These are phyloP conservation scores for Euspilapteryx auroguttella DNA, from an alignment of 2,888 invertebrate genomes.

Conservation along the genomic window DNA sequence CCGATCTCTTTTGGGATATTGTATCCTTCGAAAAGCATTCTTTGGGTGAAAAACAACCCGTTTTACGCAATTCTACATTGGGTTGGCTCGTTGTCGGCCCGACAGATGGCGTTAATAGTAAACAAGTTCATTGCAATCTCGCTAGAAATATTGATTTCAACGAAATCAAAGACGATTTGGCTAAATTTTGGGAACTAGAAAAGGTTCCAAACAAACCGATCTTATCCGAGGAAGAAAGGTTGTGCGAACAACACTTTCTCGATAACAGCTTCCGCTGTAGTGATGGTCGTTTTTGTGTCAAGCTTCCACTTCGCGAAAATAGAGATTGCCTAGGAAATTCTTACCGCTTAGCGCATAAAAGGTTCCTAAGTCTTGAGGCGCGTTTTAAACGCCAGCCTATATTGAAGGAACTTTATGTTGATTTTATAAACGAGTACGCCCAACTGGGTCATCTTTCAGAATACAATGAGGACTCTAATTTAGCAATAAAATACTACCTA, in stretches of 20 bases:
- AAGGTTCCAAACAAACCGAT: not conserved
- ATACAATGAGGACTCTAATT: not conserved
- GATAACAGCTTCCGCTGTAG: constrained; percentile 1
- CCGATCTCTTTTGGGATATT: constrained; percentile 1
- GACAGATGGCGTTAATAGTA: not conserved
- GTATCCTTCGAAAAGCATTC: not conserved
- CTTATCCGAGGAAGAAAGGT: constrained; percentile 1
- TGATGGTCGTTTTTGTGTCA: constrained; percentile 5
- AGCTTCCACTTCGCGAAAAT: constrained; percentile 4
- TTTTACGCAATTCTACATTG: not conserved
- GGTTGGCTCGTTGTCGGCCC: not conserved
- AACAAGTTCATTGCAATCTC: constrained; percentile 1
- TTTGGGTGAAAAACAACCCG: not conserved
- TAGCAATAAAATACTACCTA: not conserved
- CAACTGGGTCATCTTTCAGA: not conserved
- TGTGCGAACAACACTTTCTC: constrained; percentile 5
- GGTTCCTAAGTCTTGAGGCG: constrained; percentile 3
- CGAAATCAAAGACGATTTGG: constrained; percentile 1
- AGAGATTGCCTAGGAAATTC: constrained; percentile 4
- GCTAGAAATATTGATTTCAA: not conserved
- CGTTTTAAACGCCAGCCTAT: constrained; percentile 4
- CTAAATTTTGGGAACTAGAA: constrained; percentile 5
- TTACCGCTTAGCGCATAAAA: constrained; percentile 1
- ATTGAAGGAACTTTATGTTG: not conserved
- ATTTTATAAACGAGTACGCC: constrained; percentile 3